A percentile compares a stretch with the other conserved stretches of the same genome.
These are phyloP conservation scores for Speoplatyrhinus poulsoni DNA, from an alignment of 2,113 vertebrate species.

Conservation along the genomic window DNA sequence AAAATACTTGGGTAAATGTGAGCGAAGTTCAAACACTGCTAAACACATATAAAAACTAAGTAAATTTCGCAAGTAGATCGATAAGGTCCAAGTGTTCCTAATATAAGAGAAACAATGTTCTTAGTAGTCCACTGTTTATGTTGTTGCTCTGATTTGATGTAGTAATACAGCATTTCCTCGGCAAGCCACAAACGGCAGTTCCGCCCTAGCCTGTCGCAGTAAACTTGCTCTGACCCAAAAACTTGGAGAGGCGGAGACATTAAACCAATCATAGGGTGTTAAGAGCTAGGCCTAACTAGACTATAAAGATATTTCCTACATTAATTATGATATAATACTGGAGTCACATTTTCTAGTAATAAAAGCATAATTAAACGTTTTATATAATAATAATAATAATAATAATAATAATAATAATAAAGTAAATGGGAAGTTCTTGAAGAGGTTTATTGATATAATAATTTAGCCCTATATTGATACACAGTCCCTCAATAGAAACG, in stretches of 20 bases:
- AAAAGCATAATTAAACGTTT: too few relatives aligned
- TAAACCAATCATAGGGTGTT: background rate
- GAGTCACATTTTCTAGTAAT: too few relatives aligned
- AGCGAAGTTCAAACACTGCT: slow-evolving; percentile 59
- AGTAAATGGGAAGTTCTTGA: too few relatives aligned
- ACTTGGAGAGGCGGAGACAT: slow-evolving; percentile 57
- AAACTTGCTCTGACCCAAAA: slow-evolving; percentile 68
- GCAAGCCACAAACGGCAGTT: slow-evolving; percentile 57
- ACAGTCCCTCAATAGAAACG: too few relatives aligned
- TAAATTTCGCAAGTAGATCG: slow-evolving; percentile 10
- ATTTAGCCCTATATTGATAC: too few relatives aligned
- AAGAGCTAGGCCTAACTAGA: too few relatives aligned
- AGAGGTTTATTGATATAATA: too few relatives aligned
- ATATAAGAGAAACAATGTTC: background rate
- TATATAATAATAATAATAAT: too few relatives aligned
- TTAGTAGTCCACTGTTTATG: slow-evolving; percentile 34
- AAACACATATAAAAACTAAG: slow-evolving; percentile 37
- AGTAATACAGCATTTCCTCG: slow-evolving; percentile 39
- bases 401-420: too few relatives aligned
- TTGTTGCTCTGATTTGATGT: slow-evolving; percentile 32
- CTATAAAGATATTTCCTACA: too few relatives aligned
- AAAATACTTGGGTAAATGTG: slow-evolving; percentile 58
- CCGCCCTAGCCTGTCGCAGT: slow-evolving; percentile 67
- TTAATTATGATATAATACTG: too few relatives aligned
- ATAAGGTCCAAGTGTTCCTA: background rate